Evolutionary conservation across 2,797 vertebrate genomes (phyloP).

Genomic region (Geotria australis): DNA sequence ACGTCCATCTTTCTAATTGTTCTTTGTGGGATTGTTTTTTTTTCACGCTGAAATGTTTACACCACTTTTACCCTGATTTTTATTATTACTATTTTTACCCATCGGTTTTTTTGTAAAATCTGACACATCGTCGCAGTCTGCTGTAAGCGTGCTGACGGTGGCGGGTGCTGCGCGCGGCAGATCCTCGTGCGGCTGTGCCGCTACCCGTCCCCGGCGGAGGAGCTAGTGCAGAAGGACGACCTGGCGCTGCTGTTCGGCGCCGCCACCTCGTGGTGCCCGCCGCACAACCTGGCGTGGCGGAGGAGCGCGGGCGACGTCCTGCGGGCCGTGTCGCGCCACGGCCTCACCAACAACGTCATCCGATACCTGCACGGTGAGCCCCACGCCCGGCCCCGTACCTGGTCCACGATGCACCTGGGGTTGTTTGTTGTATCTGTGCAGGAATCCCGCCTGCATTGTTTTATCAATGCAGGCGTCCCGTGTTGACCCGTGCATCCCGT

Average conservation of each 20-base stretch:
- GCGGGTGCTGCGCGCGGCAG: conserved; percentile 9
- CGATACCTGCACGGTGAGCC: conserved; percentile 75
- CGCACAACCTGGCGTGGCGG: conserved; percentile 90
- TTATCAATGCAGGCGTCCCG: too few relatives aligned
- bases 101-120: too few relatives aligned
- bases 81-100: too few relatives aligned
- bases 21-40: too few relatives aligned
- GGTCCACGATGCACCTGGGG: background rate
- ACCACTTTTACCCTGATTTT: too few relatives aligned
- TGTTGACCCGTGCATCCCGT: too few relatives aligned
- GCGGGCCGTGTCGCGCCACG: conserved; percentile 79
- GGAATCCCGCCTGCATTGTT: too few relatives aligned
- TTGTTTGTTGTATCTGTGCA: too few relatives aligned
- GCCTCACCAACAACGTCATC: conserved; percentile 87
- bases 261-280: conserved; percentile 98
- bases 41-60: too few relatives aligned
- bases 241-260: conserved; percentile 96
- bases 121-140: too few relatives aligned
- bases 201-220: conserved; percentile 81
- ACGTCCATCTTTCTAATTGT: too few relatives aligned
- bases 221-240: conserved; percentile 88
- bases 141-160: too few relatives aligned
- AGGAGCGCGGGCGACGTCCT: conserved; percentile 87
- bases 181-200: conserved; percentile 88
- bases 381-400: background rate